phyloP scores from a whole-genome alignment of 2,113 vertebrate species.

The Phalacrocorax carbo region DNA sequence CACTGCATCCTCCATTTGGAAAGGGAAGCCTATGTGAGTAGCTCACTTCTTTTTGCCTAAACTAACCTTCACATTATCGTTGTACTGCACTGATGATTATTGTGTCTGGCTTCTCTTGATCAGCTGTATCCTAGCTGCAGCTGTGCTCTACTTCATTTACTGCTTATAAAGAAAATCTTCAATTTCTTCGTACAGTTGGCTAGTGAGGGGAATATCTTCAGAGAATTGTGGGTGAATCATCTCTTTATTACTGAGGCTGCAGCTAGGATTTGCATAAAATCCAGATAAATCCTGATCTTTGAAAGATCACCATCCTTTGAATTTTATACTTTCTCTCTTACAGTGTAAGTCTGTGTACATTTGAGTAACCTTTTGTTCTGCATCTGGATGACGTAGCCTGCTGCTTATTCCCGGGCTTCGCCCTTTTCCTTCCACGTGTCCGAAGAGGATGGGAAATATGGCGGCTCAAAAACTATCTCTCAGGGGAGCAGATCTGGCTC shows the following conservation, averaged over 20 bases:
- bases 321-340: not conserved
- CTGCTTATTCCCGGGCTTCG: not conserved
- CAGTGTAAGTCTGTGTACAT: not conserved
- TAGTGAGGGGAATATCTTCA: not conserved
- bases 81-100: not conserved
- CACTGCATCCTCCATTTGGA: not conserved
- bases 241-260: not conserved
- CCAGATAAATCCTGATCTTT: not conserved
- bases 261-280: not conserved
- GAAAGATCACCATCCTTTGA: not conserved
- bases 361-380: not conserved
- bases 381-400: not conserved
- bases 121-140: not conserved
- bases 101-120: not conserved
- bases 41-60: not conserved
- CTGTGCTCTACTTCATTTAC: not conserved
- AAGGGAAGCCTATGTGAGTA: not conserved
- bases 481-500: not conserved
- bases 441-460: not conserved
- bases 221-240: not conserved
- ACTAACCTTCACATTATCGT: accelerated
- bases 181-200: not conserved
- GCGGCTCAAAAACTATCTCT: not conserved
- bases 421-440: not conserved
- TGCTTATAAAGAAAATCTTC: not conserved